Base-by-base conservation (phyloP, 2,113 vertebrate genomes). In the Crotalus viridis region DNA sequence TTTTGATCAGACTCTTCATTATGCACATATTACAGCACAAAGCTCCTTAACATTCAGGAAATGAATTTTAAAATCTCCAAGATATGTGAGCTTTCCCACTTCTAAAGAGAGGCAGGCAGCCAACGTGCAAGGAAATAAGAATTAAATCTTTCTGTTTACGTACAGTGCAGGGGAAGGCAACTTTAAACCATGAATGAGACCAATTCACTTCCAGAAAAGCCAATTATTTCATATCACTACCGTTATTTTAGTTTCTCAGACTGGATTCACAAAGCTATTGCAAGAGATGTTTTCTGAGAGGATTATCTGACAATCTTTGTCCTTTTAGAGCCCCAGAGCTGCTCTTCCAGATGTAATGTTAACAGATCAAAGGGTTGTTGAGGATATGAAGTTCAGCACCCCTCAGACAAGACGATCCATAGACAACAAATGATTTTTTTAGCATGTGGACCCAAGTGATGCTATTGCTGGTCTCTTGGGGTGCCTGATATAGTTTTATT, bases 61-160 rank as follows among this genome's bases (percentile, higher is more conserved):
- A 93, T 93, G 89, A 93, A 93, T 61, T 89, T 89, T 12, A 69
- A 69, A 93, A 93, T 28, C 88, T 85, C 55, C 85, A 93, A 85
- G 85, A 90, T 59, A 90, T 61, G 85, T 85, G 39, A 51, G 21
- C 69, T 93, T 85, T 93, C 88, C 33, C 33, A 24, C 69, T 93
- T 93, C 51, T 59, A 51, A 59, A 89, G 90, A 61, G 43, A 28
- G 74, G 74, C 74, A 43, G 74, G 43, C 74, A 51, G 88, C 88
- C 88, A 90, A 26, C 2, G 12, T 28, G 5, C 55, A 61, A 39
- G 15, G 88, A 57, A 92, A 93, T 57, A 89, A 93, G 89, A 26
- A 89, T 85, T 55, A 52, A 85, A 85, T 81, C 89, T 48, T 48
- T 57, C 81, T 13, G 28, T 6, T 89, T 48, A 9, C 22, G 17